Percentiles rank a stretch among this genome's conserved stretches.
These are phyloP conservation scores for Ictalurus furcatus DNA, from an alignment of 2,113 vertebrate species.

Conservation along the genomic window DNA sequence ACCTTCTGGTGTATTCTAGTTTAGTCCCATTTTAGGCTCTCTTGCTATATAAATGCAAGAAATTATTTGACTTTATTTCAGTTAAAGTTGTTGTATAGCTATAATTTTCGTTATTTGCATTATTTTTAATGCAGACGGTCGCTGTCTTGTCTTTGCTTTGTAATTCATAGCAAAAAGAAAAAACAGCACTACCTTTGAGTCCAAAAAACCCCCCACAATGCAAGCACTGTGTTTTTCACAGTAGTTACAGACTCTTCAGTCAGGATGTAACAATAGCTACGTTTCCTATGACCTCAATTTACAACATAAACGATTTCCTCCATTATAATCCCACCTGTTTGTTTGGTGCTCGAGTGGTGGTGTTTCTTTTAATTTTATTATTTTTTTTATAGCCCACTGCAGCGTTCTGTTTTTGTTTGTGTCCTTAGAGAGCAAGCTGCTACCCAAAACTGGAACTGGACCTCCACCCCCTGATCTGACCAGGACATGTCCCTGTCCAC, in stretches of 20 bases:
- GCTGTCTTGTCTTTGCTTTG: background rate
- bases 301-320: background rate
- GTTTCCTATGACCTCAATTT: background rate
- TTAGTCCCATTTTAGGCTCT: background rate
- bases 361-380: background rate
- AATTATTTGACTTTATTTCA: background rate
- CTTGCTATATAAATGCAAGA: background rate
- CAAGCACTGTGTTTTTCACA: no score
- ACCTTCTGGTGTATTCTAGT: background rate
- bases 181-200: background rate
- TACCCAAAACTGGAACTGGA: slow-evolving; percentile 69
- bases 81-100: background rate
- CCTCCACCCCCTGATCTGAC: slow-evolving; percentile 64
- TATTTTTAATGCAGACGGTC: background rate
- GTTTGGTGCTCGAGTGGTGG: background rate
- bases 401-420: slow-evolving; percentile 26
- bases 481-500: slow-evolving; percentile 31
- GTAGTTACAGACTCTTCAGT: background rate
- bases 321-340: background rate
- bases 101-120: background rate
- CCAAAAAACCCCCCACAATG: no score
- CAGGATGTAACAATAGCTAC: background rate
- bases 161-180: background rate
- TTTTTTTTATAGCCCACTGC: background rate
- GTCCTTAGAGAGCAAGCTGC: slow-evolving; percentile 26